phyloP scores from a whole-genome alignment of 1,140 invertebrate genomes.

The Bombus breviceps region DNA sequence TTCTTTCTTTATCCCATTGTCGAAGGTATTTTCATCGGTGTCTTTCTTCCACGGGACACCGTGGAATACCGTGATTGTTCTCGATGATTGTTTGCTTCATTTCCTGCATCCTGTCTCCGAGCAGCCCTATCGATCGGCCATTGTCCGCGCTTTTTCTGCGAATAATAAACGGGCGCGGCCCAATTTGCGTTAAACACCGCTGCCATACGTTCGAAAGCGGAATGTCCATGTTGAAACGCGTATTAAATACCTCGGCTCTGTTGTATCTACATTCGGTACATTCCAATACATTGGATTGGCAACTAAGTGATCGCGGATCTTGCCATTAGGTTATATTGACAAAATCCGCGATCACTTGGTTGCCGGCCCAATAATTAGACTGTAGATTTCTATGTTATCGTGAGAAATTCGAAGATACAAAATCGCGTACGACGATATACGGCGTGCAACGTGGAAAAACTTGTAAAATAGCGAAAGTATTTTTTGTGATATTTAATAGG shows the following conservation, averaged over 20 bases:
- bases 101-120: slow-evolving; percentile 40
- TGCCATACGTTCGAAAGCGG: not conserved
- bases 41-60: too few species aligned
- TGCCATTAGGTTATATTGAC: too few species aligned
- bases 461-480: too few species aligned
- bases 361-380: too few species aligned
- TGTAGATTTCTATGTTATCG: too few species aligned
- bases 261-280: not conserved
- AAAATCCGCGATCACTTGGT: too few species aligned
- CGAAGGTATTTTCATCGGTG: not conserved
- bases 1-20: not conserved
- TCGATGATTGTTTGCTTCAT: slow-evolving; percentile 32
- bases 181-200: slow-evolving; percentile 28
- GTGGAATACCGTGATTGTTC: not conserved
- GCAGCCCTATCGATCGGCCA: slow-evolving; percentile 28
- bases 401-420: too few species aligned
- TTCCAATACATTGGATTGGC: not conserved
- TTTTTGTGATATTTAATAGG: too few species aligned
- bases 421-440: too few species aligned
- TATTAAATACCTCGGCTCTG: not conserved
- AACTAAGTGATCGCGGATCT: too few species aligned
- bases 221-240: not conserved
- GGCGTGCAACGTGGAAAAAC: too few species aligned
- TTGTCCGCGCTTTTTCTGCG: slow-evolving; percentile 47
- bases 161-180: slow-evolving; percentile 52